Evolutionary conservation across 2,797 vertebrate species (phyloP).

Genomic region (Tenualosa ilisha): DNA sequence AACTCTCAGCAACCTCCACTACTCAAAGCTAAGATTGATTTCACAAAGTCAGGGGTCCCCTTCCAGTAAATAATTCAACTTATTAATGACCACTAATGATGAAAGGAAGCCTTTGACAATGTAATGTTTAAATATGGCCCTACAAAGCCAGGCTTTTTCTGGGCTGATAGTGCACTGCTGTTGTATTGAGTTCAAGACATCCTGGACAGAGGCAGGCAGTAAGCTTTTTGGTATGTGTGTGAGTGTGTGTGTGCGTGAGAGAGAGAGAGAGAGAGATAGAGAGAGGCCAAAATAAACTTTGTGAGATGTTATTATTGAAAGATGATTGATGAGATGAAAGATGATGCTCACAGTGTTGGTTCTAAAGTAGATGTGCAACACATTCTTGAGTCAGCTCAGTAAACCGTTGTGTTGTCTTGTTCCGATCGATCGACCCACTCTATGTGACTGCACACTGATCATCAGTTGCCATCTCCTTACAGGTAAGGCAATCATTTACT

Average conservation of each 20-base stretch:
- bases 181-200: neutral
- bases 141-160: neutral
- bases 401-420: neutral
- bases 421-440: neutral
- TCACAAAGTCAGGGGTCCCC: neutral
- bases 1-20: neutral
- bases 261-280: too few species aligned
- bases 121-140: neutral
- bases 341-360: neutral
- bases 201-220: neutral
- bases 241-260: too few species aligned
- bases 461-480: neutral
- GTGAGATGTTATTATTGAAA: constrained; percentile 8
- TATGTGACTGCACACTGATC: neutral
- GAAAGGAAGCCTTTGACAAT: neutral
- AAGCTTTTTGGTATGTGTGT: neutral
- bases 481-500: neutral
- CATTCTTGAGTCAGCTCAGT: neutral
- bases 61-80: neutral
- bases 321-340: neutral
- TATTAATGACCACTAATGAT: neutral
- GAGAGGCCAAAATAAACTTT: neutral
- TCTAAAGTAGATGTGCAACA: neutral
- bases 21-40: neutral
- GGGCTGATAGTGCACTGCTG: neutral